phyloP scores from a whole-genome alignment of 1,140 invertebrate genomes.

The Chironomus tepperi region DNA sequence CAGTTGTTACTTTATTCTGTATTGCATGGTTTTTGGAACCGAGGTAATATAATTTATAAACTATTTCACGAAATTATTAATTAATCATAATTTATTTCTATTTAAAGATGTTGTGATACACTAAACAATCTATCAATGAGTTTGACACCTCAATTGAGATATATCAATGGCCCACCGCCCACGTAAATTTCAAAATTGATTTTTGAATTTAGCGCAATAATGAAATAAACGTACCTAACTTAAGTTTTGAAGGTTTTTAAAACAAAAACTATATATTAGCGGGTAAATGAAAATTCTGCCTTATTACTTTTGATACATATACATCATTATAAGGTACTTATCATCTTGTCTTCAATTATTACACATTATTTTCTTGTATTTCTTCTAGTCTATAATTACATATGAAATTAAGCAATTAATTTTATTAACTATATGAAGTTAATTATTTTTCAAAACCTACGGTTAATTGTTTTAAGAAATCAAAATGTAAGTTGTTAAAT shows the following conservation, averaged over 20 bases:
- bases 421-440: too few relatives aligned
- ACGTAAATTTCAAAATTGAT: conserved; percentile 46
- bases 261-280: neutral
- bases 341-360: too few relatives aligned
- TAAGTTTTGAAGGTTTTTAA: neutral
- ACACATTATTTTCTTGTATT: too few relatives aligned
- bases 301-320: too few relatives aligned
- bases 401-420: too few relatives aligned
- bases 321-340: too few relatives aligned
- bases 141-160: conserved; percentile 72
- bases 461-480: too few relatives aligned
- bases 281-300: too few relatives aligned
- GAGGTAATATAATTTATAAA: conserved; percentile 34
- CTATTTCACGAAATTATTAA: neutral
- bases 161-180: conserved; percentile 76
- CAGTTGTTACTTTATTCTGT: conserved; percentile 68
- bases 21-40: conserved; percentile 74
- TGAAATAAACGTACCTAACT: neutral
- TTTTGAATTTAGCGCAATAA: neutral
- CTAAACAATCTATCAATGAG: conserved; percentile 74
- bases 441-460: too few relatives aligned
- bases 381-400: too few relatives aligned
- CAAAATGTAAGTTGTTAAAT: too few relatives aligned
- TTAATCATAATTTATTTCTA: conserved; percentile 35
- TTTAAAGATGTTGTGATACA: conserved; percentile 61